phyloP scores from a whole-genome alignment of 1,140 invertebrate genomes.

The Drosophila orosa region DNA sequence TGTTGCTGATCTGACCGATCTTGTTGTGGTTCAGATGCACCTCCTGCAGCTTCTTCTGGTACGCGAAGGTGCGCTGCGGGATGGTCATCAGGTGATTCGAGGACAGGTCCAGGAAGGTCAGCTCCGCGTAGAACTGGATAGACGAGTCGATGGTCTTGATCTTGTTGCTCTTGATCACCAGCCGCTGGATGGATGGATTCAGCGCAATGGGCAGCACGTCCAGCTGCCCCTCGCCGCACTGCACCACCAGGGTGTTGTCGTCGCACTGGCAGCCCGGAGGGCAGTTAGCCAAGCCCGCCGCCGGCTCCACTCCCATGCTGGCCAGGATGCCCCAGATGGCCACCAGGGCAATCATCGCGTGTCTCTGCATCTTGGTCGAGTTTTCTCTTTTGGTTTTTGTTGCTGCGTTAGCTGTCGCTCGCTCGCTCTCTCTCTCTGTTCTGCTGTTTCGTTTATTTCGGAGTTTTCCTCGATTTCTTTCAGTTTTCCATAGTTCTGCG shows the following conservation, averaged over 20 bases:
- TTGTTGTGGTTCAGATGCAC: slow-evolving; percentile 94
- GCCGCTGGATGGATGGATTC: slow-evolving; percentile 93
- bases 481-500: slow-evolving; percentile 73
- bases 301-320: slow-evolving; percentile 32
- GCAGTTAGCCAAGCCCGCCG: slow-evolving; percentile 86
- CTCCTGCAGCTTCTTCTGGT: slow-evolving; percentile 92
- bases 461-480: slow-evolving; percentile 26
- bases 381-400: slow-evolving; percentile 25
- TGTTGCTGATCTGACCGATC: slow-evolving; percentile 91
- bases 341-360: slow-evolving; percentile 55
- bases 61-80: slow-evolving; percentile 90
- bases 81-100: slow-evolving; percentile 93
- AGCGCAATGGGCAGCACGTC: slow-evolving; percentile 95
- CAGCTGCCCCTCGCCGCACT: slow-evolving; percentile 92
- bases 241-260: slow-evolving; percentile 93
- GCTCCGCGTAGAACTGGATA: slow-evolving; percentile 93
- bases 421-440: slow-evolving; percentile 22
- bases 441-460: slow-evolving; percentile 24
- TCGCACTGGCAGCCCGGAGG: slow-evolving; percentile 93
- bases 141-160: slow-evolving; percentile 95
- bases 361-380: slow-evolving; percentile 45
- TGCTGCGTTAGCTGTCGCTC: not conserved
- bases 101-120: slow-evolving; percentile 93
- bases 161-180: slow-evolving; percentile 92
- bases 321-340: slow-evolving; percentile 50